Conservation (phyloP, 2,888 invertebrate species). For the Cotesia congregata region DNA sequence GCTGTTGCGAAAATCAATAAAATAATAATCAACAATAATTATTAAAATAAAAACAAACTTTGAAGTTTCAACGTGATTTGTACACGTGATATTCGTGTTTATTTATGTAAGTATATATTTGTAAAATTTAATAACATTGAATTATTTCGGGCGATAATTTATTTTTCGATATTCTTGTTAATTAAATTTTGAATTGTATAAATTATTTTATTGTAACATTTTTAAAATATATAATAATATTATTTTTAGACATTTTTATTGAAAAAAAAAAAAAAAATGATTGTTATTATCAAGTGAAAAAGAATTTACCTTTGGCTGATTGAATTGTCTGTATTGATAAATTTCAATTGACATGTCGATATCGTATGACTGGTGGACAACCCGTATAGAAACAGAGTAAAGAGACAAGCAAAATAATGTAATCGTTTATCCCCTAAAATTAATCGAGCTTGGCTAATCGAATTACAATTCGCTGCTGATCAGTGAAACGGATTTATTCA, state of each 20-base stretch:
- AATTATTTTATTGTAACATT: not conserved
- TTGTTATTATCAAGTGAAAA: not conserved
- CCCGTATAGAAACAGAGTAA: conserved; percentile 19
- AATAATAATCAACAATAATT: conserved; percentile 35
- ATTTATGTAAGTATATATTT: not conserved
- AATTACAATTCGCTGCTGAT: conserved; percentile 40
- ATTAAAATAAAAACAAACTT: conserved; percentile 5
- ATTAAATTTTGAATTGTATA: not conserved
- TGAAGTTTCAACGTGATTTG: conserved; percentile 37
- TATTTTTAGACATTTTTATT: too few relatives aligned
- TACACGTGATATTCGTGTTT: conserved; percentile 35
- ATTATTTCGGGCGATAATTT: not conserved
- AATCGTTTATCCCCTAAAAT: conserved; percentile 39
- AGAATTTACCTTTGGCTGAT: not conserved
- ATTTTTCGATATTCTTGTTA: not conserved
- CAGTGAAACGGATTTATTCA: conserved; percentile 37
- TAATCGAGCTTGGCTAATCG: conserved; percentile 41
- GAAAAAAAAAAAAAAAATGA: too few relatives aligned
- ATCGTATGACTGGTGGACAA: conserved; percentile 11
- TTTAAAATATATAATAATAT: too few relatives aligned
- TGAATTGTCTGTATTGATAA: conserved; percentile 19
- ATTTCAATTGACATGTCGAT: conserved; percentile 13
- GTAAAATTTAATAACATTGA: not conserved
- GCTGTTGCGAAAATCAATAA: not conserved
- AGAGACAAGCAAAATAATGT: conserved; percentile 32